Evolutionary conservation across 2,113 vertebrate genomes (phyloP), one percentile per base, ranked within the genome.

Genomic region (Rhinolophus ferrumequinum): DNA sequence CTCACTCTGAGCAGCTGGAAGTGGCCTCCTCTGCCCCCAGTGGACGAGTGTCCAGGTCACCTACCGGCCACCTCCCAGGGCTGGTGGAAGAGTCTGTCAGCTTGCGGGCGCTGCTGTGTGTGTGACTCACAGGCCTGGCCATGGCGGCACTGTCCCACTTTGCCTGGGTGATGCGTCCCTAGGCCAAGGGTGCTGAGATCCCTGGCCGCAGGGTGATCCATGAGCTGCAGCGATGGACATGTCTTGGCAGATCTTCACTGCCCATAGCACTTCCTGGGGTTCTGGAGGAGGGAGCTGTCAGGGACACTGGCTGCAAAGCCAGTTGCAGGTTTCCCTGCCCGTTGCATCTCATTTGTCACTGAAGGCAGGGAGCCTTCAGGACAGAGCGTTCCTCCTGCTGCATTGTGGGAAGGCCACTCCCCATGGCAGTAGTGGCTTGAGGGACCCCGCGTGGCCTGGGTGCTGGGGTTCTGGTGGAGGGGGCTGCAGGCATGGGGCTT

Each of bases 301-400:
- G 3, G 64, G 44, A 6, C 3, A 0, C 14, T 14, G 30, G 2
- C 14, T 12, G 7, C 50, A 21, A 13, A 0, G 2, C 35, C 6
- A 16, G 56, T 0, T 16, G 24, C 4, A 4, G n/a, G 38, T 35
- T 19, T 56, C 69, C 26, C 66, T 64, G 84, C 28, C 67, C 47
- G 1, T 47, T 50, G 30, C 8, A 2, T 24, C 26, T 11, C 24
- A 54, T 15, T 54, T 18, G 19, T n/a, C 7, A 4, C 52, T 41
- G 38, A 44, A 5, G 11, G 70, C 30, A 7, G 9, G 79, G 52
- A 22, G 30, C 41, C n/a, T 0, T 1, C 12, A 24, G 50, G 54
- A 28, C 35, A 35, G 6, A 15, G 16, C 4, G 8, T 35, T 35
- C 54, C 21, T 0, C 66, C 22, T 4, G 18, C 15, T 5, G 28